Base-by-base conservation (phyloP, 2,888 invertebrate genomes). In the Cerceris ruficornis region DNA sequence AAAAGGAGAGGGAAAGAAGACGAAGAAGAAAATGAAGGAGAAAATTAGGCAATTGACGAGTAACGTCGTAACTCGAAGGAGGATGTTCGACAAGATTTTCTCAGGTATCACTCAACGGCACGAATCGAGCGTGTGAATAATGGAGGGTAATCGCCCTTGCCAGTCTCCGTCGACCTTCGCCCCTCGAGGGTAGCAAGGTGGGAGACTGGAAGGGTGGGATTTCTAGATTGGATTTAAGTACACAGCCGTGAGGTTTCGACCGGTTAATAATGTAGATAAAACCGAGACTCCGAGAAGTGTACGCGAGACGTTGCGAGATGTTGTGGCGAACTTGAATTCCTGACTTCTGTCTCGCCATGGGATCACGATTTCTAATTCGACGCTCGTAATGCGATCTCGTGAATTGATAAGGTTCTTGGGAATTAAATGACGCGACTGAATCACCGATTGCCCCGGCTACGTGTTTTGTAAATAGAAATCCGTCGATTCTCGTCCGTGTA, bases 151-250 rank as follows among this genome's bases (percentile, higher is more conserved):
- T 91, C 91, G 90, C 85, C 86, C 88, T 87, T 87, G 85, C 88
- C 79, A 84, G 86, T 88, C 88, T 87, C 83, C 79, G 85, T 86
- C 86, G 80, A 84, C 84, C 83, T 87, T 83, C 76, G 81, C 80
- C 80, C 80, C 85, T 69, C 60, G 77, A 52, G 80, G 85, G 75
- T 67, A 82, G 76, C 60, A 79, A 76, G 77, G 84, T 81, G 77
- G 81, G 80, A 69, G 79, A 82, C 77, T 82, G 71, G 84, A 82
- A 86, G 85, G 88, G 82, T 82, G 86, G 85, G 88, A 90, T 89
- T 88, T 88, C 88, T 86, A 86, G 88, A 91, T 91, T 90, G 88
- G 87, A 90, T 90, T 90, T 88, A 88, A 91, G 90, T 90, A 90
- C 89, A 90, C 90, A 88, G 88, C 87, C 88, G 84, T 88, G 86